Percentiles rank a stretch among this genome's conserved stretches.
These are phyloP conservation scores for Enteromius viviparus DNA, from an alignment of 2,797 vertebrate genomes.

Conservation along the genomic window DNA sequence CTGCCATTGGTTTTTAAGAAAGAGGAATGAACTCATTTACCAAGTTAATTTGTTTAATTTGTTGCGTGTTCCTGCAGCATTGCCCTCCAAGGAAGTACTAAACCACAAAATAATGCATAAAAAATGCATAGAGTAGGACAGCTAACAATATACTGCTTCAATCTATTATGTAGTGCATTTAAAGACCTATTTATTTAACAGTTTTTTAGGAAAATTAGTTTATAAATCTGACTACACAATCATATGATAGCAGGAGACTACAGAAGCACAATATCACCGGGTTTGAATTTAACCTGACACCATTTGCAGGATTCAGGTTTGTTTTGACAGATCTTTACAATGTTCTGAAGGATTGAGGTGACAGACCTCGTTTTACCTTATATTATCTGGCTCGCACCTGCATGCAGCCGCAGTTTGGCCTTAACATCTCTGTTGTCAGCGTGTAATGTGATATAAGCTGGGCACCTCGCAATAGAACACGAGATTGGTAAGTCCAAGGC, in stretches of 20 bases:
- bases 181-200: constrained; percentile 1
- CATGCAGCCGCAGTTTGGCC: constrained; percentile 29
- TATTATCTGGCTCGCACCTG: constrained; percentile 33
- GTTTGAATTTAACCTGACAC: neutral
- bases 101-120: neutral
- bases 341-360: constrained; percentile 22
- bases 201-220: constrained; percentile 2
- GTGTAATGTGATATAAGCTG: constrained; percentile 42
- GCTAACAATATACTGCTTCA: neutral
- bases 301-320: constrained; percentile 1
- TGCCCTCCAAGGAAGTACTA: constrained; percentile 4
- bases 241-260: neutral
- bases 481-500: constrained; percentile 33
- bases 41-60: constrained; percentile 13
- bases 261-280: neutral
- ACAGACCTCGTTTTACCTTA: constrained; percentile 38
- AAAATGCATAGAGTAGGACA: neutral
- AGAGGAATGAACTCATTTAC: neutral
- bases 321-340: constrained; percentile 21
- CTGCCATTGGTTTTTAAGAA: neutral
- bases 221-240: neutral
- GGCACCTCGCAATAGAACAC: constrained; percentile 15
- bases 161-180: constrained; percentile 2
- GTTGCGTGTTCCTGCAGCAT: neutral
- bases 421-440: constrained; percentile 36